These are phyloP conservation scores for Campoplex nolae DNA, from an alignment of 2,888 invertebrate genomes.

Conservation along the genomic window DNA sequence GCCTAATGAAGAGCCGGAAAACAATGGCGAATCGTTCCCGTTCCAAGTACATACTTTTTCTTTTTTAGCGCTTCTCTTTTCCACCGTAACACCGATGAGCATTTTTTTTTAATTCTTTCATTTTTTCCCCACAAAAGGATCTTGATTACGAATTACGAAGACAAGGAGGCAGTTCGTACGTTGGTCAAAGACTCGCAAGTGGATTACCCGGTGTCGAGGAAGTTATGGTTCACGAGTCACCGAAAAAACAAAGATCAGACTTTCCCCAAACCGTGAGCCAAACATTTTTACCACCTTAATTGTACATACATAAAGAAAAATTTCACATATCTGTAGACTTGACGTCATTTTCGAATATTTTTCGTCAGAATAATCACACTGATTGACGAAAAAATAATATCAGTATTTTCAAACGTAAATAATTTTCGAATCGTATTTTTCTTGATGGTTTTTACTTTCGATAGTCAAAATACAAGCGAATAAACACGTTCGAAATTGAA, in stretches of 20 bases:
- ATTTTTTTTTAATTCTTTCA: background rate
- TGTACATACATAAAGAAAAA: background rate
- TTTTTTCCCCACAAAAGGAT: conserved; percentile 78
- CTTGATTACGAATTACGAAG: conserved; percentile 92
- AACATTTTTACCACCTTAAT: background rate
- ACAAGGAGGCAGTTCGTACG: conserved; percentile 91
- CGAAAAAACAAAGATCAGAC: conserved; percentile 83
- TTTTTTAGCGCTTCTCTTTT: background rate
- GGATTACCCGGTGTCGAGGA: conserved; percentile 84
- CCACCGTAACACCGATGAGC: background rate
- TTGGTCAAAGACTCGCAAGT: conserved; percentile 90
- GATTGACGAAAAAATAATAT: background rate
- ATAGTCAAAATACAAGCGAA: too few species aligned
- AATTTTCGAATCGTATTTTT: background rate
- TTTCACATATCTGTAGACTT: too few species aligned
- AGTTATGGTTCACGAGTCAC: conserved; percentile 83
- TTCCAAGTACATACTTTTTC: conserved; percentile 84
- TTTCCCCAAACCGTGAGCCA: conserved; percentile 79
- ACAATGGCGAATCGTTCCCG: conserved; percentile 81
- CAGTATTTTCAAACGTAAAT: background rate
- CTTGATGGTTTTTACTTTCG: background rate
- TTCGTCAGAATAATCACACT: background rate
- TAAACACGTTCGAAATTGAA: background rate
- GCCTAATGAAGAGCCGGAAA: conserved; percentile 87
- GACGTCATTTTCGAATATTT: background rate